Evolutionary conservation across 2,888 invertebrate species (phyloP).

Genomic region (Spatulosminthurus flaviceps): DNA sequence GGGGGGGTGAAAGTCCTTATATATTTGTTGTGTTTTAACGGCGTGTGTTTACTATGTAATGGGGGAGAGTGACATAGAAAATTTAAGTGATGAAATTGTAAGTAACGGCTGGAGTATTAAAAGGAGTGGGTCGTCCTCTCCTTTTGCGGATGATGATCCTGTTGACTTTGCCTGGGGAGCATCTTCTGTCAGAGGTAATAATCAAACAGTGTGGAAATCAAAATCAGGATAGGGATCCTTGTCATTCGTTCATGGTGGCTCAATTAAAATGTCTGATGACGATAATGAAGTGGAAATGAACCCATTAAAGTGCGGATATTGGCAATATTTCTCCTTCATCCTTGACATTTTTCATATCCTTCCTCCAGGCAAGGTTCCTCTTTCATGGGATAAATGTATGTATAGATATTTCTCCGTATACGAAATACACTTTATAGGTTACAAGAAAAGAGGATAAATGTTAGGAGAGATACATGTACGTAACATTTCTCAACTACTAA

Average conservation of each 20-base stretch:
- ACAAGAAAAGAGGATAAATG: not conserved
- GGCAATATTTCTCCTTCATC: conserved; percentile 55
- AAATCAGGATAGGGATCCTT: conserved; percentile 1
- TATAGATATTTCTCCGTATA: not conserved
- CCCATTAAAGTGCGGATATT: conserved; percentile 58
- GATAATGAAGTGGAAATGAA: conserved; percentile 61
- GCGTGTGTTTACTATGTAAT: too few relatives aligned
- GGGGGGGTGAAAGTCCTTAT: too few relatives aligned
- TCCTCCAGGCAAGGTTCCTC: not conserved
- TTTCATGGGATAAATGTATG: not conserved
- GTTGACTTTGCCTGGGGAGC: not conserved
- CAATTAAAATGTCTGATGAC: conserved; percentile 58
- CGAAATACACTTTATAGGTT: not conserved
- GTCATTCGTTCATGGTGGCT: conserved; percentile 15
- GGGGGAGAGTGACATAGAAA: too few relatives aligned
- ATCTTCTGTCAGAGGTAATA: conserved; percentile 14
- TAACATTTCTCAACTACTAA: too few relatives aligned
- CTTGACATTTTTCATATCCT: conserved; percentile 46
- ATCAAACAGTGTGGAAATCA: not conserved
- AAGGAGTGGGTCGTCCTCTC: too few relatives aligned
- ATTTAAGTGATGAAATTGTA: too few relatives aligned
- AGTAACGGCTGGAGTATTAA: too few relatives aligned
- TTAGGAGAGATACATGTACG: too few relatives aligned
- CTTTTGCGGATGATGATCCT: not conserved
- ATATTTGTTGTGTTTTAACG: too few relatives aligned